Conservation (phyloP, 2,113 vertebrate species). For the Malurus alboscapulatus region DNA sequence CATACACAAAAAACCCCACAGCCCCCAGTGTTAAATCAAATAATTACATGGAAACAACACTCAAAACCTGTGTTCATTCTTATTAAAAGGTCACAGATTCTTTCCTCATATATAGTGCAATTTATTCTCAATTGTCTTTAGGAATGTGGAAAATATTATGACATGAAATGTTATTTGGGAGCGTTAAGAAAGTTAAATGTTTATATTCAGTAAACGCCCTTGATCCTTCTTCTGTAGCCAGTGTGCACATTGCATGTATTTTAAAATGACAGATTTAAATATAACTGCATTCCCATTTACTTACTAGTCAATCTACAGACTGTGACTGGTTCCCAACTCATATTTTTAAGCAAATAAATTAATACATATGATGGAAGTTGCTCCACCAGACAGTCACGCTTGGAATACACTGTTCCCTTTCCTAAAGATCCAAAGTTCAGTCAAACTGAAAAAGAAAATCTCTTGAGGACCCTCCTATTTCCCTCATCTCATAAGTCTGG, state of each 20-base stretch:
- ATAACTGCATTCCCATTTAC: not conserved
- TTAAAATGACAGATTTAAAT: not conserved
- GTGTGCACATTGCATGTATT: not conserved
- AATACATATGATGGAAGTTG: not conserved
- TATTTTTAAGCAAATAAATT: conserved; percentile 15
- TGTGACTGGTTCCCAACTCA: not conserved
- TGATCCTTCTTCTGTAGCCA: not conserved
- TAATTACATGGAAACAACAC: not conserved
- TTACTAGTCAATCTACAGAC: not conserved
- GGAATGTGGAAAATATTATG: conserved; percentile 36
- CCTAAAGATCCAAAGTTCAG: not conserved
- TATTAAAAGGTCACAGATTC: conserved; percentile 1
- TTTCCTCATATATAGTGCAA: not conserved
- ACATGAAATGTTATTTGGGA: not conserved
- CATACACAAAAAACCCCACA: not conserved
- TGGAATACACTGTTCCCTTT: not conserved
- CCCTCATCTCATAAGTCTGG: not conserved
- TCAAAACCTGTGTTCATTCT: not conserved
- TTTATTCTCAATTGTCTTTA: conserved; percentile 20
- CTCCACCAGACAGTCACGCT: not conserved
- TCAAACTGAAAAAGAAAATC: not conserved
- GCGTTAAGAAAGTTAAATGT: not conserved
- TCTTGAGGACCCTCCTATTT: not conserved
- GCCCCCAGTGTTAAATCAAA: not conserved
- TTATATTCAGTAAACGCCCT: not conserved